Conservation (phyloP, 2,888 invertebrate genomes). For the Notocelia uddmanniana region DNA sequence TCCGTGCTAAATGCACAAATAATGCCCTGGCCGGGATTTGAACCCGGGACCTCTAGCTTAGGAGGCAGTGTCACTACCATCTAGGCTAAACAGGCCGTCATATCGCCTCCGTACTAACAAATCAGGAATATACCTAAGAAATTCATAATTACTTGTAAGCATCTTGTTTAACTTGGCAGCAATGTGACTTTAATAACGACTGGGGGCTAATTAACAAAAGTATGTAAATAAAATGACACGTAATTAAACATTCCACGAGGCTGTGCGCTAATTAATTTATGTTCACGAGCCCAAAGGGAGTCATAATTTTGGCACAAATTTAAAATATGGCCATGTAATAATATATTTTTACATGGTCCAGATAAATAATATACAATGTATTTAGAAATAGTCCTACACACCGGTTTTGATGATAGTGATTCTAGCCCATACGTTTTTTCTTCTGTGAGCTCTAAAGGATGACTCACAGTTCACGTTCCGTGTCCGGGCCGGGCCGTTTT, state of each 20-base stretch:
- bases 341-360: neutral
- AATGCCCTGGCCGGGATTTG: no score
- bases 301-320: neutral
- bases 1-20: no score
- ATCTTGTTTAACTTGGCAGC: neutral
- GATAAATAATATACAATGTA: neutral
- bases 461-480: no score
- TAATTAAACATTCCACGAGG: neutral
- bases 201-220: neutral
- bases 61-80: no score
- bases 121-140: neutral
- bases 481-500: no score
- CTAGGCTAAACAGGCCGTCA: no score
- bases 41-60: no score
- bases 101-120: no score
- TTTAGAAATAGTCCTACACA: no score
- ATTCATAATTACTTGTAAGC: neutral
- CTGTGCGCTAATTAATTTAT: conserved; percentile 4
- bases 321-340: neutral
- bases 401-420: no score
- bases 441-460: no score
- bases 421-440: no score
- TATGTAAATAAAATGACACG: neutral
- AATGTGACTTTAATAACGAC: neutral
- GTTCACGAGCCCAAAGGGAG: neutral